Base-by-base conservation (phyloP, 2,797 vertebrate genomes). In the Coregonus ussuriensis region DNA sequence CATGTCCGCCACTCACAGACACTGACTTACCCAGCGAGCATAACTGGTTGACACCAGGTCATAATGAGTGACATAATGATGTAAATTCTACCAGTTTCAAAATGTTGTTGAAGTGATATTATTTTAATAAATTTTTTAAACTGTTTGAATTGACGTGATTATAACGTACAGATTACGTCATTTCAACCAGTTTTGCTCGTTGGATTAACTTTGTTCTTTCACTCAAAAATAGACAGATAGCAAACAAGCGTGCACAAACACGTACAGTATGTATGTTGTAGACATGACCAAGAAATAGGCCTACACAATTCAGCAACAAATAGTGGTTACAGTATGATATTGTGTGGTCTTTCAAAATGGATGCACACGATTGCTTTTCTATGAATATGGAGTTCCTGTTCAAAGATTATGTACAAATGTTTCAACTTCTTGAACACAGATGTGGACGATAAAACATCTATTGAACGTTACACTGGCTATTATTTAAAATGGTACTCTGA, bases 401-500 rank as follows among this genome's bases (percentile, higher is more conserved):
- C n/a, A 62, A 62, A 62, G 6, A 62, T 62, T 9, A 62, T n/a
- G 56, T 21, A 62, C 56, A 21, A n/a, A 62, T 21, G 16, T 9
- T n/a, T 62, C 56, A 25, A 25, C 41, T 47, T 47, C 9, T 47
- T 13, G 41, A 11, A 11, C 6, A 63, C 59, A 63, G 41, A 47
- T 47, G 41, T 47, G 41, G 9, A 47, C 3, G 18, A 59, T 59
- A 7, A 59, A 59, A 59, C 18, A 59, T 18, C 41, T 2, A 13
- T 13, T 47, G 41, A 47, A 47, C 11, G 9, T 47, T 47, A 47
- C 59, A 63, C 59, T 3, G 9, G 21, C 59, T 63, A 11, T 25
- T 63, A 11, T 63, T 47, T 7, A 63, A 21, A 63, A 25, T 21
- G 21, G 59, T 25, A 25, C 21, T 67, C 4, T 67, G 66, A 89